Conservation (phyloP, 1,140 invertebrate genomes). For the Drosophila bipectinata region DNA sequence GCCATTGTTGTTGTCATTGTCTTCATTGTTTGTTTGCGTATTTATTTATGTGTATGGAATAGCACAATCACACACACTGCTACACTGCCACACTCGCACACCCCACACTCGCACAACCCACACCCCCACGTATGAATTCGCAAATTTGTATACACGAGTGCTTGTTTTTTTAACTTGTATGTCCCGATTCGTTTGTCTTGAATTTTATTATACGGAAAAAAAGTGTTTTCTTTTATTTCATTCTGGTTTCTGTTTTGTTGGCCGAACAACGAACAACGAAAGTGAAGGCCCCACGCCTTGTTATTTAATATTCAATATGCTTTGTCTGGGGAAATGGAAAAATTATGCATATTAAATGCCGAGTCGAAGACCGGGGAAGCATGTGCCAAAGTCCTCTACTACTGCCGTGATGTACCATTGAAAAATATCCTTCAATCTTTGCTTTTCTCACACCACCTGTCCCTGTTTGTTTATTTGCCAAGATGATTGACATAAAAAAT, state of each 20-base stretch:
- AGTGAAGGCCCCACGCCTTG: constrained; percentile 36
- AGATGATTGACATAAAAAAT: constrained; percentile 75
- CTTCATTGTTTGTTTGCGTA: constrained; percentile 53
- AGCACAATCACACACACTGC: constrained; percentile 9
- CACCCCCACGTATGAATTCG: constrained; percentile 2
- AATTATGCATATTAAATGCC: constrained; percentile 80
- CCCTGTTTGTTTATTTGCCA: constrained; percentile 53
- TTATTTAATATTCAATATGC: constrained; percentile 82
- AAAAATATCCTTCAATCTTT: constrained; percentile 45
- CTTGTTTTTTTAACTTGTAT: constrained; percentile 62
- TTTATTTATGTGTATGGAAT: constrained; percentile 57
- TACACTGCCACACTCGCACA: too few relatives aligned
- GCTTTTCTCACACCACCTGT: not conserved
- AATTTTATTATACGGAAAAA: constrained; percentile 69
- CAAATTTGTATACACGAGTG: constrained; percentile 36
- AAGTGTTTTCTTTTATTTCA: constrained; percentile 68
- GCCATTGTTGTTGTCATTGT: constrained; percentile 44
- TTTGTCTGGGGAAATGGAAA: constrained; percentile 75
- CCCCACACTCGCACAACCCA: not conserved
- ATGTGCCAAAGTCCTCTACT: constrained; percentile 43
- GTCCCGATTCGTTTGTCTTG: constrained; percentile 77
- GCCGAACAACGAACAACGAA: constrained; percentile 22
- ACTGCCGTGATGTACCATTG: constrained; percentile 39
- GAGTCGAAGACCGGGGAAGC: constrained; percentile 34
- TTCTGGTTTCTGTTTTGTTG: constrained; percentile 26